phyloP scores from a whole-genome alignment of 2,113 vertebrate species.

The Protobothrops flavoviridis region DNA sequence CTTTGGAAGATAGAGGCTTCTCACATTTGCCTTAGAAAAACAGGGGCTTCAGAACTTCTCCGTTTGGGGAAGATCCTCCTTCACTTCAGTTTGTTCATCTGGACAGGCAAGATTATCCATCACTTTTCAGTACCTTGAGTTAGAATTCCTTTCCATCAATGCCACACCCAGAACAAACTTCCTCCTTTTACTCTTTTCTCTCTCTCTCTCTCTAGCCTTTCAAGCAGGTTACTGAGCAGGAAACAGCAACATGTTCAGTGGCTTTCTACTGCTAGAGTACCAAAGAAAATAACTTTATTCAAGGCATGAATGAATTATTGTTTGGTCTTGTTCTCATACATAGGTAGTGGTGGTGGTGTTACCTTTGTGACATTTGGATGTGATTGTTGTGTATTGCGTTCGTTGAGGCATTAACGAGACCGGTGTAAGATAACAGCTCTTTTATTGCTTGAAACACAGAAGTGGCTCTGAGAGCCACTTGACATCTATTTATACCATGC shows the following conservation, averaged over 20 bases:
- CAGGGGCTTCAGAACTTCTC: too few relatives aligned
- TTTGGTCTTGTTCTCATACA: conserved; percentile 58
- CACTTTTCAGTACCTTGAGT: neutral
- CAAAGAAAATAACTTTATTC: conserved; percentile 67
- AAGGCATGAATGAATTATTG: conserved; percentile 73
- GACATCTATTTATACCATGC: too few relatives aligned
- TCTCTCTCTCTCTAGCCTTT: conserved; percentile 28
- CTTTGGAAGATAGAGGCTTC: too few relatives aligned
- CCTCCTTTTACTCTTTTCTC: neutral
- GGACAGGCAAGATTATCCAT: neutral
- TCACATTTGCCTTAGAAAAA: too few relatives aligned
- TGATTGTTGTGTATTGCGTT: neutral
- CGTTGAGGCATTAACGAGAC: too few relatives aligned
- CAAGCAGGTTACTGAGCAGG: neutral
- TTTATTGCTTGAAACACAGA: too few relatives aligned
- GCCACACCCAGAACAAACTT: neutral
- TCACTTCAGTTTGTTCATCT: neutral
- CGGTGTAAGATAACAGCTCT: too few relatives aligned
- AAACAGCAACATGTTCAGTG: neutral
- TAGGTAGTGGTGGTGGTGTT: neutral
- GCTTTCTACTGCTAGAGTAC: conserved; percentile 52
- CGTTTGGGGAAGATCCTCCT: neutral
- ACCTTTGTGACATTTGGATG: neutral
- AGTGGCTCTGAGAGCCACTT: too few relatives aligned
- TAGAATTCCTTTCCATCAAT: neutral